phyloP scores from a whole-genome alignment of 2,797 vertebrate genomes.

The Microctenopoma stevenorrisi region DNA sequence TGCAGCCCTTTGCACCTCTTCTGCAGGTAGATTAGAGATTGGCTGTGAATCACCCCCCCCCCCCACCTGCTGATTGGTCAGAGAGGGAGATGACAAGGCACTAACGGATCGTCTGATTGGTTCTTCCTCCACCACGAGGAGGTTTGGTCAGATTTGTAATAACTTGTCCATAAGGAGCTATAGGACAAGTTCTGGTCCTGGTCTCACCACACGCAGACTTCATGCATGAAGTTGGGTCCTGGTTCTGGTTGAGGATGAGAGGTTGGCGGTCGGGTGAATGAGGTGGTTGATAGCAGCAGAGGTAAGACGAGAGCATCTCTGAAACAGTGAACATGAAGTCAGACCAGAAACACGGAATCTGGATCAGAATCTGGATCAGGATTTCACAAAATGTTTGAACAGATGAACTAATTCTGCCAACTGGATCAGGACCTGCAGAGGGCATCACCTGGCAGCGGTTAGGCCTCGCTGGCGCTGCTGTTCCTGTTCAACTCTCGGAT shows the following conservation, averaged over 20 bases:
- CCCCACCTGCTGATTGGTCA: constrained; percentile 12
- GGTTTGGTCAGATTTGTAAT: neutral
- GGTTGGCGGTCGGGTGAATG: constrained; percentile 31
- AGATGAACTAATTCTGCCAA: neutral
- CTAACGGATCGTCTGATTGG: constrained; percentile 37
- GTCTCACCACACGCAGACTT: constrained; percentile 11
- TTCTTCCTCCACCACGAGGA: neutral
- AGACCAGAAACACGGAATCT: neutral
- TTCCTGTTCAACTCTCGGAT: constrained; percentile 92
- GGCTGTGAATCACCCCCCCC: neutral
- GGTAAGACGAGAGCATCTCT: constrained; percentile 71
- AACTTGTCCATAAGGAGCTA: neutral
- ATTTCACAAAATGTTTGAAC: neutral
- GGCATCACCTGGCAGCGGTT: constrained; percentile 24
- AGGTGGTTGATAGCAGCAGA: constrained; percentile 55
- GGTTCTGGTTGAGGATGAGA: constrained; percentile 13
- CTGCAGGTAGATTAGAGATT: neutral
- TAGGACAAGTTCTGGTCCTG: neutral
- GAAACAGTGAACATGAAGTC: neutral
- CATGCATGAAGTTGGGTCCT: neutral
- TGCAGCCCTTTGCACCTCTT: neutral
- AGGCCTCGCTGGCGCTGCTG: constrained; percentile 90
- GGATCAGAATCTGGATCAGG: neutral
- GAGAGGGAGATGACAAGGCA: constrained; percentile 59
- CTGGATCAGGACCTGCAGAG: too few relatives aligned